Evolutionary conservation across 2,113 vertebrate species (phyloP).

Genomic region (Apodemus sylvaticus): DNA sequence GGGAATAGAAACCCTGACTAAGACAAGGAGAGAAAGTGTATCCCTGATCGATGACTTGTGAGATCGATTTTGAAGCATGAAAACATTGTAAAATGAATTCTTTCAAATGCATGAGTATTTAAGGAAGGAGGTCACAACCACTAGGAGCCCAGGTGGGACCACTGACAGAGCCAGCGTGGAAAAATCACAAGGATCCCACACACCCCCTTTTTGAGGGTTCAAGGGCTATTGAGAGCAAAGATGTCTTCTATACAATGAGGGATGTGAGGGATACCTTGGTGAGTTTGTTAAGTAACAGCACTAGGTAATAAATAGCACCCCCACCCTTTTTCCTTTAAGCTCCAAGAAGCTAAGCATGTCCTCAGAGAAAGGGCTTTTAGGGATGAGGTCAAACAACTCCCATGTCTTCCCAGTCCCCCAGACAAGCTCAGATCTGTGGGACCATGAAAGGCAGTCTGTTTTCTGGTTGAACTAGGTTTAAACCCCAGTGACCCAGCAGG

Average conservation of each 20-base stretch:
- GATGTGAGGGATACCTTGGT: not conserved
- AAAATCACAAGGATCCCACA: not conserved
- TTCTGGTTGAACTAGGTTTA: too few species aligned
- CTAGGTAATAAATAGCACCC: not conserved
- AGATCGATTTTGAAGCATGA: not conserved
- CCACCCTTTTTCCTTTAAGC: not conserved
- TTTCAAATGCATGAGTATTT: not conserved
- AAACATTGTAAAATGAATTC: conserved; percentile 23
- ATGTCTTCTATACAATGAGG: not conserved
- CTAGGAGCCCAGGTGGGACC: not conserved
- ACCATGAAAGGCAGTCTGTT: too few species aligned
- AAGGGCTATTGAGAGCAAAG: not conserved
- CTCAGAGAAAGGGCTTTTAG: not conserved
- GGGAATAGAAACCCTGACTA: too few species aligned
- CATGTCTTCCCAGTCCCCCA: not conserved
- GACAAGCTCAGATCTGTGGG: not conserved
- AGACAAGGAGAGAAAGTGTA: not conserved
- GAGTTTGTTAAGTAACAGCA: not conserved
- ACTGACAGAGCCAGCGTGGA: not conserved
- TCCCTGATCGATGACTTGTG: not conserved
- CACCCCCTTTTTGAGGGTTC: not conserved
- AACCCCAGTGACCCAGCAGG: too few species aligned
- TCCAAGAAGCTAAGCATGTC: not conserved
- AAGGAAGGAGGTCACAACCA: not conserved
- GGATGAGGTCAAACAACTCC: not conserved